A percentile compares a stretch with the other conserved stretches of the same genome.
These are phyloP conservation scores for Cotesia chilonis DNA, from an alignment of 1,140 invertebrate species.

Conservation along the genomic window DNA sequence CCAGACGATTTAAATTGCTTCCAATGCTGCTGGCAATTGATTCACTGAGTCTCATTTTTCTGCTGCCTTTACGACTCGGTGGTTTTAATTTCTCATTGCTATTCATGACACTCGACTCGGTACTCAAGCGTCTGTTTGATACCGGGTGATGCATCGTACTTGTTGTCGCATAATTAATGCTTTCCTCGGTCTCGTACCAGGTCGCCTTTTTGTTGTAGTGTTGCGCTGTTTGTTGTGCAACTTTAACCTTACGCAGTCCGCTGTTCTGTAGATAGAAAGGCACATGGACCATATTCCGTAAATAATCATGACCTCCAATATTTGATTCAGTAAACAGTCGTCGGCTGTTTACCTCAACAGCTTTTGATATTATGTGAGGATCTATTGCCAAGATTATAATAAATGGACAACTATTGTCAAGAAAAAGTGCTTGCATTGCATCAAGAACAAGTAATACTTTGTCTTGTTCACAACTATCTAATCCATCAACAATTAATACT, in stretches of 20 bases:
- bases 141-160: conserved; percentile 67
- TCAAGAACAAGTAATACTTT: conserved; percentile 93
- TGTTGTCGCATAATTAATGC: conserved; percentile 59
- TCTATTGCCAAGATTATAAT: conserved; percentile 94
- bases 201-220: conserved; percentile 55
- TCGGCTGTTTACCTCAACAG: conserved; percentile 90
- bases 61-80: conserved; percentile 67
- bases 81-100: conserved; percentile 76
- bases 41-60: conserved; percentile 82
- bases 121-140: conserved; percentile 78
- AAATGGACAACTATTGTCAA: conserved; percentile 89
- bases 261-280: conserved; percentile 98
- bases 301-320: conserved; percentile 92
- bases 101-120: conserved; percentile 79
- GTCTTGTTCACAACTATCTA: conserved; percentile 98
- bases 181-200: conserved; percentile 66
- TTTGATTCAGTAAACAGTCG: conserved; percentile 87
- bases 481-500: conserved; percentile 94
- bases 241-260: conserved; percentile 86
- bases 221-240: conserved; percentile 82
- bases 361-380: conserved; percentile 97
- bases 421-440: conserved; percentile 93
- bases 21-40: conserved; percentile 90
- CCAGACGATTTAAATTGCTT: conserved; percentile 82
- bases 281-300: conserved; percentile 95